A percentile compares a stretch with the other conserved stretches of the same genome.
These are phyloP conservation scores for Hyphantria cunea DNA, from an alignment of 1,140 invertebrate species.

Conservation along the genomic window DNA sequence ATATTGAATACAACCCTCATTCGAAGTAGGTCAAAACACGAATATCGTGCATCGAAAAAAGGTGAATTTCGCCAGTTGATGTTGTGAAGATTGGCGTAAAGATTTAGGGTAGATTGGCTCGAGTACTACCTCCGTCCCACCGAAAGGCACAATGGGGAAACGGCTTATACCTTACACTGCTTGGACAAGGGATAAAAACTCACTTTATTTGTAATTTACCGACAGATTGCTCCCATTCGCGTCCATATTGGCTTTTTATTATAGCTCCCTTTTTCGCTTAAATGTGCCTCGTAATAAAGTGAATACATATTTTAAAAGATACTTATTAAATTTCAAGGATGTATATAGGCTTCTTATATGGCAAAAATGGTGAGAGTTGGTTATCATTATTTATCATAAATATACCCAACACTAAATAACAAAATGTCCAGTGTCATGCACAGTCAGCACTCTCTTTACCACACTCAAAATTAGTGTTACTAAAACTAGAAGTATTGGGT, in stretches of 20 bases:
- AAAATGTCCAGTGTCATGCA: too few species aligned
- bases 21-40: constrained; percentile 4
- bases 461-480: too few species aligned
- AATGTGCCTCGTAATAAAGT: constrained; percentile 12
- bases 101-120: constrained; percentile 24
- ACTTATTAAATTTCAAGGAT: neutral
- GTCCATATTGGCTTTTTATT: constrained; percentile 20
- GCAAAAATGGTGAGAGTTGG: too few species aligned
- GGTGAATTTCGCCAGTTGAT: constrained; percentile 12
- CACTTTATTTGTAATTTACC: constrained; percentile 24
- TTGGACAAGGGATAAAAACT: constrained; percentile 23
- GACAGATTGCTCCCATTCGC: constrained; percentile 24
- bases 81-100: constrained; percentile 26
- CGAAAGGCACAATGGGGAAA: constrained; percentile 12
- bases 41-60: constrained; percentile 17
- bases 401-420: too few species aligned
- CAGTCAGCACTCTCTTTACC: too few species aligned
- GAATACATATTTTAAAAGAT: neutral
- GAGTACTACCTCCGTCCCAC: neutral
- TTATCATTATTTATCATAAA: too few species aligned
- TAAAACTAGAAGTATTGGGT: too few species aligned
- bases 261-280: neutral
- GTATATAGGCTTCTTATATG: too few species aligned
- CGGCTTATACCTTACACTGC: constrained; percentile 14
- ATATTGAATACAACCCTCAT: neutral